phyloP scores from a whole-genome alignment of 2,797 vertebrate species.

The Peromyscus aztecus region DNA sequence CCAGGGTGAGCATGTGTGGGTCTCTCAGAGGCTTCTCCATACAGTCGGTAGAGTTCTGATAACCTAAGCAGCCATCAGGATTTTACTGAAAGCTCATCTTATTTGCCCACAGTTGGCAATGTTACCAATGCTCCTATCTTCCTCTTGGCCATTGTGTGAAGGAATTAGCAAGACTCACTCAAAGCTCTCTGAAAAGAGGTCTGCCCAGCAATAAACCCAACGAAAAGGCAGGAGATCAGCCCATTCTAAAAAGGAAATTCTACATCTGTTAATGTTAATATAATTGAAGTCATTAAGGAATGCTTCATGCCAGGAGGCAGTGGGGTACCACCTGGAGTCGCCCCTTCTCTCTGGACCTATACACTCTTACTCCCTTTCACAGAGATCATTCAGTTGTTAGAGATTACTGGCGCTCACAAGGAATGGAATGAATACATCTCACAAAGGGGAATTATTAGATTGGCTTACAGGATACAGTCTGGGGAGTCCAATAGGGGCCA shows the following conservation, averaged over 20 bases:
- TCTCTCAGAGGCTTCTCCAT: background rate
- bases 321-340: background rate
- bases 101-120: background rate
- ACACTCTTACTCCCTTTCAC: background rate
- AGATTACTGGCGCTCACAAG: background rate
- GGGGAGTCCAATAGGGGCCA: background rate
- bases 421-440: background rate
- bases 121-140: background rate
- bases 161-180: conserved; percentile 12
- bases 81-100: background rate
- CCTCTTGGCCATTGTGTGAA: background rate
- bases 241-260: background rate
- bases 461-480: background rate
- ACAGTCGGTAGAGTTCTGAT: background rate
- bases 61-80: background rate
- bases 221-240: conserved; percentile 42
- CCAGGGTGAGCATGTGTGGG: background rate
- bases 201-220: conserved; percentile 61
- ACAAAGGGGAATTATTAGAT: background rate
- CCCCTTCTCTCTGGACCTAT: background rate
- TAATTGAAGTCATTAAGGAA: conserved; percentile 28
- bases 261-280: conserved; percentile 65
- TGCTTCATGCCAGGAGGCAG: background rate
- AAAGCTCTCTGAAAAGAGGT: conserved; percentile 44
- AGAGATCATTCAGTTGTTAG: conserved; percentile 25